Conservation (phyloP, 2,888 invertebrate species). For the Phlogophora meticulosa region DNA sequence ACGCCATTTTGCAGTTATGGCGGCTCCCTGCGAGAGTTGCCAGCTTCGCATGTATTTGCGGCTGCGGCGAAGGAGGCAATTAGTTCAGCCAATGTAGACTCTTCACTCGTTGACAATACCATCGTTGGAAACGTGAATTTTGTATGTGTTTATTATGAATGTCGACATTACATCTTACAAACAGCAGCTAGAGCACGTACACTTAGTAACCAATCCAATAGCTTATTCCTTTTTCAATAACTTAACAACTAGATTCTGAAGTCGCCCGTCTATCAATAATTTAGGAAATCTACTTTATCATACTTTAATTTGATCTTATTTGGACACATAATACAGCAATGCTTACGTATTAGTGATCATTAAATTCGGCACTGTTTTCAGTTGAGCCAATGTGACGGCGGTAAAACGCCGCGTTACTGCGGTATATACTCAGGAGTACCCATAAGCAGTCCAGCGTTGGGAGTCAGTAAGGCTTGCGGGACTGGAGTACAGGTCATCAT, state of each 20-base stretch:
- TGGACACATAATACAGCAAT: background rate
- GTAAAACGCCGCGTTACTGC: constrained; percentile 96
- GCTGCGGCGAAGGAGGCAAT: constrained; percentile 84
- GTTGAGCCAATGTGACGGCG: constrained; percentile 95
- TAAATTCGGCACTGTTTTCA: constrained; percentile 80
- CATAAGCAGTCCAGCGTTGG: constrained; percentile 95
- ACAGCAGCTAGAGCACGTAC: no score
- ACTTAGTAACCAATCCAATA: no score
- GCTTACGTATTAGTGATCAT: no score
- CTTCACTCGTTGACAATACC: constrained; percentile 78
- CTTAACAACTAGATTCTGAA: no score
- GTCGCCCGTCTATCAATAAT: no score
- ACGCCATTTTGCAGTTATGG: constrained; percentile 87
- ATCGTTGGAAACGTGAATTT: constrained; percentile 84
- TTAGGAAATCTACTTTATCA: no score
- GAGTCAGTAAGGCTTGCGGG: constrained; percentile 98
- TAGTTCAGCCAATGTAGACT: constrained; percentile 76
- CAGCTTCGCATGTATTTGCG: constrained; percentile 83
- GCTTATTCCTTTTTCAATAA: no score
- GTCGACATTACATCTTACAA: no score
- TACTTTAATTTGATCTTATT: background rate
- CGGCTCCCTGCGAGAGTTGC: constrained; percentile 80
- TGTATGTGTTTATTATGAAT: constrained; percentile 69
- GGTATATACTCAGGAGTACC: constrained; percentile 96
- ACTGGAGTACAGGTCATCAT: constrained; percentile 98